Percentiles rank a stretch among this genome's conserved stretches.
Conservation (phyloP, 2,797 vertebrate genomes). For the Sebastes trivittatus region DNA sequence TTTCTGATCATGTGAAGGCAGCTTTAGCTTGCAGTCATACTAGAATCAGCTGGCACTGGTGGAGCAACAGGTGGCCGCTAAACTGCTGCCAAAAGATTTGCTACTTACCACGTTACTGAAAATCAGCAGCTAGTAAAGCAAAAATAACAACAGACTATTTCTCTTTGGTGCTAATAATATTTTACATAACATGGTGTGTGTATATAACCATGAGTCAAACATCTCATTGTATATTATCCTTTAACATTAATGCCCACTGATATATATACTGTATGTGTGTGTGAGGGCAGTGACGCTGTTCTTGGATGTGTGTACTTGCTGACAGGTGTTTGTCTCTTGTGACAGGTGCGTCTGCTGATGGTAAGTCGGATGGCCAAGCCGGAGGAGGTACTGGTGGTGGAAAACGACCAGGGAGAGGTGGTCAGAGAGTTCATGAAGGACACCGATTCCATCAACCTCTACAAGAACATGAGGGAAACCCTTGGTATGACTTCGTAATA, state of each 20-base stretch:
- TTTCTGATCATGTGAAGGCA: not conserved
- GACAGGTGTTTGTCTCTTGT: slow-evolving; percentile 34
- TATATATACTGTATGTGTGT: not conserved
- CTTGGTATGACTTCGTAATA: slow-evolving; percentile 83
- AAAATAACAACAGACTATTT: not conserved
- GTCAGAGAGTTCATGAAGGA: slow-evolving; percentile 99
- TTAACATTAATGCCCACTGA: not conserved
- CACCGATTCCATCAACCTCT: slow-evolving; percentile 98
- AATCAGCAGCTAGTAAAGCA: slow-evolving; percentile 28
- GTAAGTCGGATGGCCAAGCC: slow-evolving; percentile 99
- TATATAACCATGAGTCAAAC: not conserved
- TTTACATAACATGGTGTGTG: not conserved
- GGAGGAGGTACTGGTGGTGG: slow-evolving; percentile 97
- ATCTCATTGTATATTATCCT: not conserved
- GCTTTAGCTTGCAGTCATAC: slow-evolving; percentile 10
- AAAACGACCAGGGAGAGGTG: slow-evolving; percentile 99
- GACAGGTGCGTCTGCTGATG: slow-evolving; percentile 94
- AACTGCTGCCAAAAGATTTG: slow-evolving; percentile 37
- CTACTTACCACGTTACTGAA: slow-evolving; percentile 25
- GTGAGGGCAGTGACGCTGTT: not conserved
- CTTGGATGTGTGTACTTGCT: not conserved
- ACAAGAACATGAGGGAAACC: slow-evolving; percentile 99
- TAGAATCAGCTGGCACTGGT: slow-evolving; percentile 54
- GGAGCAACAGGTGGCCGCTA: slow-evolving; percentile 47
- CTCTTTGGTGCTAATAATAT: not conserved